Evolutionary conservation across 2,113 vertebrate genomes (phyloP), one percentile per base, ranked within the genome.

Genomic region (Tringa solitaria): DNA sequence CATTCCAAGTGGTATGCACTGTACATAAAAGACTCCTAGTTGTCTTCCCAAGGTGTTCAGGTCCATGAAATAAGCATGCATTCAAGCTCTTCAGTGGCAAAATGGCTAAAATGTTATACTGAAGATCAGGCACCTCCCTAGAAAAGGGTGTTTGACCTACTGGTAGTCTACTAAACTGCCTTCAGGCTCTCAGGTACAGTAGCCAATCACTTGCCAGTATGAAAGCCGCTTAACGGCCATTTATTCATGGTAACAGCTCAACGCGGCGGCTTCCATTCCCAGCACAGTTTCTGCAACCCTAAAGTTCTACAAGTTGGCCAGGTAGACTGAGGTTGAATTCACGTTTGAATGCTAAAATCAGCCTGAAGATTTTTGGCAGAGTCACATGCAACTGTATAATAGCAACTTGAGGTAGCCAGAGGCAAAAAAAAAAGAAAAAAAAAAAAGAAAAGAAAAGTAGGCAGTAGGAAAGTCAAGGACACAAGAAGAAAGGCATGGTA

Each of bases 401-500:
- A 65, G 60, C 41, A 96, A 73, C 41, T 18, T 86, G 51, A 95
- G 68, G 80, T 41, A 75, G 80, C 51, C 69, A 95, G 56, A 84
- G 76, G 68, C 10, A 70, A 82, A 82, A 27, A 46, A 46, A 46
- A 20, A 46, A 20, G 20, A 46, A 46, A 46, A 20, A 46, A 35
- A 35, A n/a, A 41, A 33, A 50, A 41, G 46, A 68, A 94, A 77
- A n/a, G n/a, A n/a, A n/a, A 77, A 37, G 21, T 45, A 75, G 57
- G 41, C 1, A 0, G 33, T 68, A 70, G 63, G 61, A 75, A 95
- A 86, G 72, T 80, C 89, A 87, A 95, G 72, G 83, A 65, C 67
- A 90, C 6, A 43, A 80, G 68, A 90, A 93, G 59, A 95, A 90
- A 95, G 37, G 64, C 76, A 63, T 46, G 59, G 45, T 73, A 88